Evolutionary conservation across 2,888 invertebrate species (phyloP), one percentile per base, ranked within the genome.

Genomic region (Sinodicranocentrus sp.): DNA sequence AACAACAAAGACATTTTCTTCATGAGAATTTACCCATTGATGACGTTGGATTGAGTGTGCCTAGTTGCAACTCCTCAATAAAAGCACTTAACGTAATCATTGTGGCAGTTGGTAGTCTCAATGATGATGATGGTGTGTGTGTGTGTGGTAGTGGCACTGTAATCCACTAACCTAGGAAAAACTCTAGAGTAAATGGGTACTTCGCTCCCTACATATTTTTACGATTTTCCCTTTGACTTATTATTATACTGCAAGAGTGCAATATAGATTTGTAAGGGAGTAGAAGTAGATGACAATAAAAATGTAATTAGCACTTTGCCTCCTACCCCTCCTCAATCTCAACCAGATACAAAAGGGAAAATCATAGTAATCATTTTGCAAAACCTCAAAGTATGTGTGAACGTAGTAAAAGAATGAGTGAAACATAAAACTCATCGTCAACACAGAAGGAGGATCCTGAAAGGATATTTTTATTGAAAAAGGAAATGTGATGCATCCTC

Each of bases 161-260:
- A 75, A 63, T 63, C 75, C 52, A 75, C 75, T 75, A 75, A 75
- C 75, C 75, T 75, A 75, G 75, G 75, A 75, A 65, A 63, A 75
- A 39, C 44, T 44, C 15, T 8, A n/a, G 44, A 44, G 15, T 13
- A 17, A 52, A 52, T 52, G 52, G 19, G 52, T 44, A 52, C 17
- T 19, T 52, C 19, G n/a, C 52, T 52, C 19, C 19, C 19, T 17
- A n/a, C n/a, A n/a, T n/a, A n/a, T n/a, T 52, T 52, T 52, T 52
- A 52, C 19, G 52, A 44, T 44, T 52, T 52, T 52, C 52, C 52
- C 52, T 52, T 19, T 17, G 19, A 33, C 33, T 6, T 6, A 3
- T 33, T 33, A 3, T 33, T 33, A n/a, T n/a, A n/a, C n/a, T n/a
- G n/a, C n/a, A n/a, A n/a, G 33, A 10, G 33, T 10, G 52, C 52